Evolutionary conservation across 2,888 invertebrate species (phyloP).

Genomic region (Glaucopsyche alexis): DNA sequence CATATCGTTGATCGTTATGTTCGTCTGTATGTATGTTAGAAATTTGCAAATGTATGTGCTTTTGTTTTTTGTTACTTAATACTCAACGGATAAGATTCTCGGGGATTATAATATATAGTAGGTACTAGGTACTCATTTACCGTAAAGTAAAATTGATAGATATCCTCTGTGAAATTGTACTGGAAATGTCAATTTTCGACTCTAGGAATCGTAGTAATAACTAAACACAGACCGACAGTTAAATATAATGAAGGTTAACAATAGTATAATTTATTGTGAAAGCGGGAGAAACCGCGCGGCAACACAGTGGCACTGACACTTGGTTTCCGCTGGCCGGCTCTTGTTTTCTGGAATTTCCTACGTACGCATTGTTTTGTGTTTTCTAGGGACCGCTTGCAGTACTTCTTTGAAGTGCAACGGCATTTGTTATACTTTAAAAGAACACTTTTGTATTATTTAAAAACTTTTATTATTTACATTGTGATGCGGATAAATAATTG

Average conservation of each 20-base stretch:
- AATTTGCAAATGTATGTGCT: too few relatives aligned
- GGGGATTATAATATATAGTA: too few relatives aligned
- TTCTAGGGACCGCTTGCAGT: constrained; percentile 7
- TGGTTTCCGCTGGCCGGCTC: neutral
- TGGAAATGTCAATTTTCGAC: neutral
- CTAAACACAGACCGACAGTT: neutral
- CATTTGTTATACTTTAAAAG: too few relatives aligned
- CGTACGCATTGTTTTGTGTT: neutral
- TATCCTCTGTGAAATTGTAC: neutral
- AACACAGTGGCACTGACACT: constrained; percentile 10
- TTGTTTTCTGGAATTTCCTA: neutral
- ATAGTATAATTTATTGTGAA: constrained; percentile 18
- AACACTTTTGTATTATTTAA: too few relatives aligned
- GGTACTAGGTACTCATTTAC: too few relatives aligned
- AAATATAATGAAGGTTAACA: constrained; percentile 11
- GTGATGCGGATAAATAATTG: too few relatives aligned
- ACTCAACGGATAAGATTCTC: too few relatives aligned
- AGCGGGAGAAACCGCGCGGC: constrained; percentile 30
- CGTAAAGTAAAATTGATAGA: neutral
- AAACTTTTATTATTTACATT: too few relatives aligned
- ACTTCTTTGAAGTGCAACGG: neutral
- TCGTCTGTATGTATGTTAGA: neutral
- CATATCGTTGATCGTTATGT: neutral
- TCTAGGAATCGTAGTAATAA: neutral
- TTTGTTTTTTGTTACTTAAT: too few relatives aligned